A percentile compares a stretch with the other conserved stretches of the same genome.
phyloP scores from a whole-genome alignment of 2,888 invertebrate genomes.

The Epirrita christyi region DNA sequence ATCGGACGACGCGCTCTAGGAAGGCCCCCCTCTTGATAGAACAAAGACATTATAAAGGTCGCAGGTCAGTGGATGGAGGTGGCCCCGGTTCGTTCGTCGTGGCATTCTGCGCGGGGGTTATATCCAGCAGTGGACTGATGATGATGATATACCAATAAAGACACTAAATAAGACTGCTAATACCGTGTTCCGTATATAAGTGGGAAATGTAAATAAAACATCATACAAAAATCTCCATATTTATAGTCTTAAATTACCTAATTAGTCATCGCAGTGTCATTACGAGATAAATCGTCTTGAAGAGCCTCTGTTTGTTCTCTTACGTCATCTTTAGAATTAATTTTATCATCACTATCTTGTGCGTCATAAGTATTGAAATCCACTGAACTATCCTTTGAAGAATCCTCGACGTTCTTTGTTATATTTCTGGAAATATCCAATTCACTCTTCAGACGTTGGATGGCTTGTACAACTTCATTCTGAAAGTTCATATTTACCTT shows the following conservation, averaged over 20 bases:
- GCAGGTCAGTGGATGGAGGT: no score
- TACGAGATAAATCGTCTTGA: conserved; percentile 13
- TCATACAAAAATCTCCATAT: conserved; percentile 15
- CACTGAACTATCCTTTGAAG: conserved; percentile 57
- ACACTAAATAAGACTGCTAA: no score
- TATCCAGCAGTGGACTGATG: no score
- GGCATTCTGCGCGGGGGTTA: no score
- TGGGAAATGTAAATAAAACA: conserved; percentile 19
- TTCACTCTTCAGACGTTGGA: conserved; percentile 75
- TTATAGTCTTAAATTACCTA: conserved; percentile 35
- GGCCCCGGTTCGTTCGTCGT: no score
- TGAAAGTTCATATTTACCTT: conserved; percentile 79
- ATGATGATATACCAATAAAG: no score
- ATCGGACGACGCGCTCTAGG: no score
- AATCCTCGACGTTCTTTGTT: conserved; percentile 53
- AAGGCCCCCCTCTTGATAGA: no score
- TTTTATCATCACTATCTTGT: conserved; percentile 37
- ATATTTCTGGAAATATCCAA: conserved; percentile 69
- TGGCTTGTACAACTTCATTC: conserved; percentile 74
- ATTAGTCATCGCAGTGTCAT: conserved; percentile 34
- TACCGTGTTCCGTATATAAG: no score
- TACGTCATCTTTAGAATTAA: conserved; percentile 39
- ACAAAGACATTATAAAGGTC: no score
- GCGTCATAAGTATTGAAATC: conserved; percentile 60
- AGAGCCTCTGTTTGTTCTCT: conserved; percentile 25